These are phyloP conservation scores for Rhimphoctona megacephalus DNA, from an alignment of 2,888 invertebrate genomes.

Conservation along the genomic window DNA sequence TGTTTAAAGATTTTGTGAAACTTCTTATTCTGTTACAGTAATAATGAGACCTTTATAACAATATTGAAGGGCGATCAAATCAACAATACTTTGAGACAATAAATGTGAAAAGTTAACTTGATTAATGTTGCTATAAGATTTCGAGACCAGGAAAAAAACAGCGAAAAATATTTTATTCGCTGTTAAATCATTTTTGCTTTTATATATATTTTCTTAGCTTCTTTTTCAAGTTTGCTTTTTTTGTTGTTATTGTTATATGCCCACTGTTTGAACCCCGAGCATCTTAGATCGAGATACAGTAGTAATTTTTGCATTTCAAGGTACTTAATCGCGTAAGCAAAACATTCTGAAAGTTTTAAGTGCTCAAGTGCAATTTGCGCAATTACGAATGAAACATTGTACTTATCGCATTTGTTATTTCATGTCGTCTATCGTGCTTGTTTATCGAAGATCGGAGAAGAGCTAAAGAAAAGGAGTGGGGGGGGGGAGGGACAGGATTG, in stretches of 20 bases:
- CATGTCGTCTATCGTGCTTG: slow-evolving; percentile 10
- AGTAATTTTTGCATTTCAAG: not conserved
- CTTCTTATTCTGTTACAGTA: no score
- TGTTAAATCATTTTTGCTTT: not conserved
- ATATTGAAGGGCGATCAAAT: no score
- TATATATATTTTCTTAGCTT: not conserved
- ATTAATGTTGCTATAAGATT: not conserved
- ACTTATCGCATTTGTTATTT: slow-evolving; percentile 23
- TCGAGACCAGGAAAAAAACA: not conserved
- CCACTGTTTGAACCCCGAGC: not conserved
- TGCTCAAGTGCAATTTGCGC: slow-evolving; percentile 19
- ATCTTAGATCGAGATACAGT: not conserved
- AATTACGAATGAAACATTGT: slow-evolving; percentile 1
- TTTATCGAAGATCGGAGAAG: slow-evolving; percentile 37
- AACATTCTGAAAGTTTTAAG: slow-evolving; percentile 7
- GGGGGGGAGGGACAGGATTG: not conserved
- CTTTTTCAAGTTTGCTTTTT: not conserved
- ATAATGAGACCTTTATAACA: no score
- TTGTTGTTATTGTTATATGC: not conserved
- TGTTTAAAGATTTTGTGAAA: no score
- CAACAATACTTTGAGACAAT: no score
- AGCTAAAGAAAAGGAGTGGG: not conserved
- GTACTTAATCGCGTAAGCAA: not conserved
- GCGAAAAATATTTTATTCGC: not conserved
- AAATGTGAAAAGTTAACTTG: no score